Evolutionary conservation across 2,797 vertebrate genomes (phyloP), one percentile per base, ranked within the genome.

Genomic region (Ctenochaetus hawaiiensis): DNA sequence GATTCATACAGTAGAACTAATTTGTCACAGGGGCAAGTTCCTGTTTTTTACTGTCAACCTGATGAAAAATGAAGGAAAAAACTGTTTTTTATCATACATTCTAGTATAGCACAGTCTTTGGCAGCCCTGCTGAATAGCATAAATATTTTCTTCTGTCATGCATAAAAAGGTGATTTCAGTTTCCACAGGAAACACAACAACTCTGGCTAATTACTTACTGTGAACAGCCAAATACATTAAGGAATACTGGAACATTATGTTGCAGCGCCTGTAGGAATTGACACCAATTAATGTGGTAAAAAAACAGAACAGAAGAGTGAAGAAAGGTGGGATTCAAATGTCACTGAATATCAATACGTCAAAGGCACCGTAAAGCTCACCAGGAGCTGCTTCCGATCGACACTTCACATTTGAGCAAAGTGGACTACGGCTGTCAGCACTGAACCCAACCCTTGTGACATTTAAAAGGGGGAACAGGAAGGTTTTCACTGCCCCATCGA

Each of bases 241-340:
- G 47, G 48, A 74, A 66, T 69, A 37, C 8, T 9, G 43, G 48
- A 44, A 44, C 13, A 59, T 54, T 72, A 47, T 34, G 58, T 8
- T 34, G n/a, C 49, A 51, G 6, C 39, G n/a, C 34, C 53, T 67
- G n/a, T 23, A 39, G 43, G 45, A 84, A 72, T 67, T 20, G 45
- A 57, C 59, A 23, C 60, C 34, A 49, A 41, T 63, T 66, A 66
- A 52, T 66, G 12, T 47, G 22, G 16, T 37, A 59, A 8, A 61
- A 59, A 43, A 22, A 60, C 43, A 59, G 39, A 65, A 47, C 39
- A 69, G 44, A 4, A 51, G 22, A 63, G 68, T 45, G 8, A 22
- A 77, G 44, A 81, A 75, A 67, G 12, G 34, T 48, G n/a, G 62
- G 82, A 90, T 86, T 78, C 51, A 93, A 92, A 92, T 89, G 88